These are phyloP conservation scores for Pleuronectes platessa DNA, from an alignment of 2,113 vertebrate genomes.

Conservation along the genomic window DNA sequence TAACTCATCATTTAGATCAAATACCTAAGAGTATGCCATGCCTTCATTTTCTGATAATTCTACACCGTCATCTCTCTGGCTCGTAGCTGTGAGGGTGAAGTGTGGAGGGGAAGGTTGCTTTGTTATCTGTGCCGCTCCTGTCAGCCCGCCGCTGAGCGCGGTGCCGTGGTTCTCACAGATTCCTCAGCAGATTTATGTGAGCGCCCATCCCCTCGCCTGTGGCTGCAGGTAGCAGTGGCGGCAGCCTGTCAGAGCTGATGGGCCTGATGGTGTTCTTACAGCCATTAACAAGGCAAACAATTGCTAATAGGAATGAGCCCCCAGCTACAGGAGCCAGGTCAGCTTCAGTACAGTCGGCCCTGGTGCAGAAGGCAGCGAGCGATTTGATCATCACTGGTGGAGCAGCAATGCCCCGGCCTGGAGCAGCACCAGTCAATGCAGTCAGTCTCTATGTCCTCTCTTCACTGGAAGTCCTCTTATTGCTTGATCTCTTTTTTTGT, in stretches of 20 bases:
- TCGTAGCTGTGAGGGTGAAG: conserved; percentile 14
- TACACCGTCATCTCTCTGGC: conserved; percentile 12
- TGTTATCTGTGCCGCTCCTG: conserved; percentile 30
- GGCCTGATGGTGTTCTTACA: conserved; percentile 81
- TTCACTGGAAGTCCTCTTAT: conserved; percentile 57
- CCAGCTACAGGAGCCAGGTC: conserved; percentile 68
- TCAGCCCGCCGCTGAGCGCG: conserved; percentile 31
- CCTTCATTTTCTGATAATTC: conserved; percentile 29
- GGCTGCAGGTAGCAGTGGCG: conserved; percentile 83
- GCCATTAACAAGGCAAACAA: conserved; percentile 85
- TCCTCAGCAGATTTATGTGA: conserved; percentile 77
- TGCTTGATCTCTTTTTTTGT: conserved; percentile 48
- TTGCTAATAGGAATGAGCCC: conserved; percentile 86
- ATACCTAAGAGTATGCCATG: conserved; percentile 36
- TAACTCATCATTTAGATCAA: conserved; percentile 33
- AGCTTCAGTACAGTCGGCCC: conserved; percentile 36
- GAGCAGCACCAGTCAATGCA: conserved; percentile 30
- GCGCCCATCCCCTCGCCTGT: conserved; percentile 74
- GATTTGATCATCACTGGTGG: background rate
- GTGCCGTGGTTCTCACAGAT: conserved; percentile 69
- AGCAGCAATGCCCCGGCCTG: conserved; percentile 10
- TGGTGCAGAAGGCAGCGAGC: conserved; percentile 5
- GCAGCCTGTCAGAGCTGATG: conserved; percentile 82
- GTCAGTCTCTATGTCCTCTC: conserved; percentile 27
- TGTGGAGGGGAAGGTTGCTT: background rate